These are phyloP conservation scores for Pachycephus smyrnensis DNA, from an alignment of 2,888 invertebrate species.

Conservation along the genomic window DNA sequence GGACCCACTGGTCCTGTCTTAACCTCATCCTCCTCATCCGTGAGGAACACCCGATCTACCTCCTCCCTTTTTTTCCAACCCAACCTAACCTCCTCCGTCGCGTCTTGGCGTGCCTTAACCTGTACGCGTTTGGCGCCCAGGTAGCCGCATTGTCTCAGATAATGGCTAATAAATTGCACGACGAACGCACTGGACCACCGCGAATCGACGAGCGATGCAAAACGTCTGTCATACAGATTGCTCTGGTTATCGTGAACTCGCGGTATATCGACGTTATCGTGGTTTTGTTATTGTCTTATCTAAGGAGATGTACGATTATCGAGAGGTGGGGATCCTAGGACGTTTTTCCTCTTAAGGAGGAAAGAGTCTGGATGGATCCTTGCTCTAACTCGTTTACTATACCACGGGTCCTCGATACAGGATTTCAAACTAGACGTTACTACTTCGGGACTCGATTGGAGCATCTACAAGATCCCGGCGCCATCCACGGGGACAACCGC, in stretches of 20 bases:
- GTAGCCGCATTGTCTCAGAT: constrained; percentile 63
- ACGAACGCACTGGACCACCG: constrained; percentile 54
- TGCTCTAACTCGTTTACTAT: background rate
- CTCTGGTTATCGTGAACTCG: background rate
- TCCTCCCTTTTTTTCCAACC: constrained; percentile 14
- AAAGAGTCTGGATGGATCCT: background rate
- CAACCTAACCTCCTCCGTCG: constrained; percentile 13
- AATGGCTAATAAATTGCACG: constrained; percentile 63
- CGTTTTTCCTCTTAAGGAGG: background rate
- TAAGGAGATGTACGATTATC: background rate
- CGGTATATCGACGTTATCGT: background rate
- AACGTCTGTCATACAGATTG: constrained; percentile 43
- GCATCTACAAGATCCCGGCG: background rate
- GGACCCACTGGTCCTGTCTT: constrained; percentile 24
- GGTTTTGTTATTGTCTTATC: background rate
- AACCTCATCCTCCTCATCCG: constrained; percentile 17
- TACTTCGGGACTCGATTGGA: background rate
- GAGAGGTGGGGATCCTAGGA: background rate
- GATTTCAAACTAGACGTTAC: background rate
- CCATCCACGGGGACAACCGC: constrained; percentile 21
- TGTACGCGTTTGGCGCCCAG: constrained; percentile 47
- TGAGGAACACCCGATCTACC: constrained; percentile 22
- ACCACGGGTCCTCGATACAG: background rate
- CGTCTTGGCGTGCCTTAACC: constrained; percentile 6
- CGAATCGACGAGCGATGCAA: constrained; percentile 29